Base-by-base conservation (phyloP, 1,140 invertebrate genomes). In the Drosophila ogumai region DNA sequence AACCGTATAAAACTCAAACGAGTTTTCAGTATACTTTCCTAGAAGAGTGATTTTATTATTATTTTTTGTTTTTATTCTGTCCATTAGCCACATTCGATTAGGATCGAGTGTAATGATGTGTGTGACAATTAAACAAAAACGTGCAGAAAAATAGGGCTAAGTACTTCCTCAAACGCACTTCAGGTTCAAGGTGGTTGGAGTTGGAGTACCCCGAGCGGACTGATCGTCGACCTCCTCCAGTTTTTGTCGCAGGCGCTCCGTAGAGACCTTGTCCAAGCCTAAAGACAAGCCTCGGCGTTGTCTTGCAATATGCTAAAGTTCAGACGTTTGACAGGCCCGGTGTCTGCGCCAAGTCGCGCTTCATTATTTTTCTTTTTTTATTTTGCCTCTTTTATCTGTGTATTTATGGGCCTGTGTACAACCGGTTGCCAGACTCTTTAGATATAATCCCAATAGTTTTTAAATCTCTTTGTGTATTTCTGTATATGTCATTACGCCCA, bases 241-340 rank as follows among this genome's bases (percentile, higher is more conserved):
- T 38, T 66, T 44, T 31, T 19, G 38, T 43, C 55, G 38, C 61
- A 58, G 10, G 32, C 31, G 61, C 10, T n/a, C 8, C 43, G 6
- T 38, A 56, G 22, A 85, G 81, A 85, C 81, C 81, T 84, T 84
- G 81, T 55, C 57, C n/a, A 36, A 46, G 66, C 25, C 55, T 10
- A 17, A 64, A 72, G 40, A 60, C 57, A 85, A 77, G 49, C 60
- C 44, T 44, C 61, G 57, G 57, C 66, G 79, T 57, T 85, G 64
- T 64, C 61, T 85, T 74, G 82, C 63, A 86, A 85, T 85, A 85
- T 85, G 82, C 57, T 85, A 85, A 85, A 86, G 81, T 85, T 85
- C 82, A 84, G 52, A 58, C 36, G 56, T 80, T 82, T 66, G 71
- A 82, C 60, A 66, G 52, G 60, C 63, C 49, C n/a, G 12, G 9